Base-by-base conservation (phyloP, 2,113 vertebrate species). In the Macquaria ambigua region DNA sequence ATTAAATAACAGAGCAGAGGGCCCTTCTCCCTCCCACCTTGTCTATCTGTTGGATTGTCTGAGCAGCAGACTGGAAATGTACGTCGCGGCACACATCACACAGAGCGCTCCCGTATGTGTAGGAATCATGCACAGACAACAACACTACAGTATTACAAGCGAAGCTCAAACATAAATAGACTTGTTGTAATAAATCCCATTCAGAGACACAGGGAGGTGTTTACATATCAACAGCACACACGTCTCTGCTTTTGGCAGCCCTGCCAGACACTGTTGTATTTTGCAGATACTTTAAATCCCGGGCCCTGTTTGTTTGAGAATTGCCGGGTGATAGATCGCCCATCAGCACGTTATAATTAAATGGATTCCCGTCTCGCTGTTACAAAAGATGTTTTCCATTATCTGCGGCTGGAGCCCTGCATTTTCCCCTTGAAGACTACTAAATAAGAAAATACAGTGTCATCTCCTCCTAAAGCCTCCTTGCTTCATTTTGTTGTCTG, bases 301-400 rank as follows among this genome's bases (percentile, higher is more conserved):
- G 2, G 39, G 70, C 77, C 53, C 76, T 93, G 90, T 94, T 94
- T 95, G 94, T 93, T 91, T 91, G 84, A 88, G 86, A 75, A 85
- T 82, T 59, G 85, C 80, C 2, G 55, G 77, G 79, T 92, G 88
- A 95, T 91, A 89, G 87, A 93, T 92, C 34, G 6, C 74, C 77
- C 87, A 84, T 95, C 93, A 94, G 75, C 91, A 90, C 84, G 39
- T 88, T 86, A 70, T 92, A 93, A 95, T 95, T 95, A 94, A 90
- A 92, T 85, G 83, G 89, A 93, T 93, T 93, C 87, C 88, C 74
- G 69, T 87, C 74, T 90, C 46, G 62, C 73, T 84, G 83, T 93
- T 93, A 91, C 92, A 95, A 95, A 94, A 93, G 69, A 91, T 90
- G 88, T 93, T 90, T 94, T 85, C 88, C 84, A 93, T 89, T 77